Evolutionary conservation across 2,113 vertebrate genomes (phyloP).

Genomic region (Laticauda laticaudata): DNA sequence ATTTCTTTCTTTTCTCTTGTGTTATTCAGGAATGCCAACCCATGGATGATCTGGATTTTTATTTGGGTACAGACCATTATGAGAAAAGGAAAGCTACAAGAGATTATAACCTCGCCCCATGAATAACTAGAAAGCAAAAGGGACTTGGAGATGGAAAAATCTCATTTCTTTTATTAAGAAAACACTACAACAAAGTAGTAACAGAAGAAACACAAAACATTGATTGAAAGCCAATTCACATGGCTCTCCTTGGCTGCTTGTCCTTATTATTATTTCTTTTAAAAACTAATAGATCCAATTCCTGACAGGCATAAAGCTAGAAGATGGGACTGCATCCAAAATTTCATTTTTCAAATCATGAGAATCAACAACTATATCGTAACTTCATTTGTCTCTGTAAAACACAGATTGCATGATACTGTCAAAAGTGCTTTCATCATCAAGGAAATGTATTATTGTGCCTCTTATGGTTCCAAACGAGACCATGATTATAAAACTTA

Average conservation of each 20-base stretch:
- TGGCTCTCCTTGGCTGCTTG: constrained; percentile 71
- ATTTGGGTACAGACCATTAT: neutral
- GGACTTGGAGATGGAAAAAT: constrained; percentile 53
- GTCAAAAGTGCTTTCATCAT: constrained; percentile 51
- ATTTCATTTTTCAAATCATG: constrained; percentile 72
- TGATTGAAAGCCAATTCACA: constrained; percentile 75
- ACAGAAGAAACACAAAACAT: constrained; percentile 34
- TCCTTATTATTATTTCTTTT: constrained; percentile 69
- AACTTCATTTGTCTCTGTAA: constrained; percentile 65
- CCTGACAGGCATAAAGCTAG: constrained; percentile 70
- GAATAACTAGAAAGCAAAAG: constrained; percentile 37
- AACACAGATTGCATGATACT: constrained; percentile 66
- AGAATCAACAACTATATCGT: constrained; percentile 71
- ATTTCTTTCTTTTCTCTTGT: constrained; percentile 7
- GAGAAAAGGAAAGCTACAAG: constrained; percentile 21
- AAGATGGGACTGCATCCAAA: constrained; percentile 71
- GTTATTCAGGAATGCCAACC: neutral
- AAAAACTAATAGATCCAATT: constrained; percentile 71
- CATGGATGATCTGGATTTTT: neutral
- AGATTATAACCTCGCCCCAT: neutral
- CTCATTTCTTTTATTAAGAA: constrained; percentile 63
- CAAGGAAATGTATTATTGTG: neutral
- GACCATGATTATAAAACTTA: neutral
- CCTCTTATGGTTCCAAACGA: neutral
- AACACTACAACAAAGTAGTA: constrained; percentile 3